Conservation (phyloP, 1,140 invertebrate genomes). For the Drosophila aff. region DNA sequence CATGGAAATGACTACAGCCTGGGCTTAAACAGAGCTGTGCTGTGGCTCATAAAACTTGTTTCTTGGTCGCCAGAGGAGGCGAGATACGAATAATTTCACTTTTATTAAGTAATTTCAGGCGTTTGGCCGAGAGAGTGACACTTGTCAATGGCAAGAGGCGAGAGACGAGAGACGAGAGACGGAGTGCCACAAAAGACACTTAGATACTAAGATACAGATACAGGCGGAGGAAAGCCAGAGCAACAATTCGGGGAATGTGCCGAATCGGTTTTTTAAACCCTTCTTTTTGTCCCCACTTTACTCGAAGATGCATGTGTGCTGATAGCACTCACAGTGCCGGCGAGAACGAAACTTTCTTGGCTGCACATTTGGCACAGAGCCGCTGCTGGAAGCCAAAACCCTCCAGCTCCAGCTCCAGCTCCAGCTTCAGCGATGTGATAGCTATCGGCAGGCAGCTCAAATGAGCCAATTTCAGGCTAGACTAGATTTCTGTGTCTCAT, state of each 20-base stretch:
- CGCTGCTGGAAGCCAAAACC: not conserved
- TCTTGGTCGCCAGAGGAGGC: slow-evolving; percentile 22
- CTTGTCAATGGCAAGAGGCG: slow-evolving; percentile 52
- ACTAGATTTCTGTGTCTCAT: slow-evolving; percentile 62
- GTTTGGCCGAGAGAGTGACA: slow-evolving; percentile 54
- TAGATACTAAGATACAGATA: slow-evolving; percentile 4
- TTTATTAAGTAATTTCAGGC: slow-evolving; percentile 77
- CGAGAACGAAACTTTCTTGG: slow-evolving; percentile 67
- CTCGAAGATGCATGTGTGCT: slow-evolving; percentile 25
- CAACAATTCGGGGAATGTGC: slow-evolving; percentile 28
- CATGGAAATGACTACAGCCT: slow-evolving; percentile 46
- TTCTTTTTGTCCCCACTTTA: not conserved
- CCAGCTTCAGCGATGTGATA: slow-evolving; percentile 33
- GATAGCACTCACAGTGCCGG: slow-evolving; percentile 29
- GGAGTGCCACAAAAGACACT: slow-evolving; percentile 5
- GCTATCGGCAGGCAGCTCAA: slow-evolving; percentile 34
- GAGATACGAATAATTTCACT: slow-evolving; percentile 72
- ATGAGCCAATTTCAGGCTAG: slow-evolving; percentile 71
- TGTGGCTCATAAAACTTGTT: slow-evolving; percentile 61
- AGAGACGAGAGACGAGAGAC: not conserved
- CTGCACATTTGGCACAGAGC: slow-evolving; percentile 73
- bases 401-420: not conserved
- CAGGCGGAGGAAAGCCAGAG: slow-evolving; percentile 42
- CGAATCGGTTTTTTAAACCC: slow-evolving; percentile 14
- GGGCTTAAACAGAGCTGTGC: slow-evolving; percentile 2